These are phyloP conservation scores for Dasypus novemcinctus DNA, from an alignment of 2,113 vertebrate genomes.

Conservation along the genomic window DNA sequence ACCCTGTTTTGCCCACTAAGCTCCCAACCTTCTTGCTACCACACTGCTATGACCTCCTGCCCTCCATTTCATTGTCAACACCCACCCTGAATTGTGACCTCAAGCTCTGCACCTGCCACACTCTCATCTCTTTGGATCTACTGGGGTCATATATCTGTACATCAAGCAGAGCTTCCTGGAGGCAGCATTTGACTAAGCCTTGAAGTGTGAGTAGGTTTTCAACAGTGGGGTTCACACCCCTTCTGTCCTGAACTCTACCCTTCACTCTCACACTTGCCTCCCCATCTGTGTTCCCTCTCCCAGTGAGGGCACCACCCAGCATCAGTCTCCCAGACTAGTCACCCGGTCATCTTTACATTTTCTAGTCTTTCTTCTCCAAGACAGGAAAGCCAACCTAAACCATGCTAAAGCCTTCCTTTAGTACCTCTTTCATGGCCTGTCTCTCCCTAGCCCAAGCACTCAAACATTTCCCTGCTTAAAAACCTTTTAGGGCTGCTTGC, in stretches of 20 bases:
- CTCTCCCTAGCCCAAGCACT: neutral
- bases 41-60: neutral
- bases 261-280: neutral
- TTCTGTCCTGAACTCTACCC: neutral
- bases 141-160: accelerated
- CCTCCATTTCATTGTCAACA: neutral
- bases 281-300: neutral
- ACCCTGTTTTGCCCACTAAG: neutral
- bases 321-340: neutral
- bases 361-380: neutral
- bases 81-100: neutral
- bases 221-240: neutral
- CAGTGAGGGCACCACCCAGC: neutral
- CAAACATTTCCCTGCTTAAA: neutral
- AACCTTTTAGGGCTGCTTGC: neutral
- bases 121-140: neutral
- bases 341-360: neutral
- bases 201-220: neutral
- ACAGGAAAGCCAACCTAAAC: neutral
- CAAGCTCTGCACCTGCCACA: neutral
- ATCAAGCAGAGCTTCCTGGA: neutral
- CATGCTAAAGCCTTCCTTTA: neutral
- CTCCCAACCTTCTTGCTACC: neutral
- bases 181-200: neutral
- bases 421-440: neutral